Evolutionary conservation across 2,797 vertebrate species (phyloP), one percentile per base, ranked within the genome.

Genomic region (Nasua narica): DNA sequence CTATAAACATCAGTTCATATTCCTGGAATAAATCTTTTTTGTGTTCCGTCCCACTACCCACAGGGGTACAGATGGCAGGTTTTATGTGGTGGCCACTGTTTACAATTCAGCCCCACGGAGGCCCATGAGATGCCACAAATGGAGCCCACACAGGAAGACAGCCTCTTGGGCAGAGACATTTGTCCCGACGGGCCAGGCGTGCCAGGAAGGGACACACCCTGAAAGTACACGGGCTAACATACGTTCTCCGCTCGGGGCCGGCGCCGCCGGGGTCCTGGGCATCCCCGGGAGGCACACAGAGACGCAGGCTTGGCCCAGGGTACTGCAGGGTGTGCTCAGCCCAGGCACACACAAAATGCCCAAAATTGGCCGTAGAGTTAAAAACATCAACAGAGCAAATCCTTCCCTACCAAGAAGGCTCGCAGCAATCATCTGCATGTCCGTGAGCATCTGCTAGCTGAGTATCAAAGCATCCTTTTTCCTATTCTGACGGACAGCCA

Each of bases 1-100:
- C 97, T 96, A 95, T 98, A 98, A 98, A 98, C 97, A 98, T 95
- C 96, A 98, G 93, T 98, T 98, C 97, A 87, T 97, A 97, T 98
- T 98, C 96, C 98, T 98, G 97, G 98, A 98, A 98, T 97, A 97
- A 97, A 96, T 97, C 96, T 93, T 97, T 96, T 97, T 94, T 98
- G 96, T 98, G 95, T 97, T 94, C 95, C 97, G 92, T 98, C 86
- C 74, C 91, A 60, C 92, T 97, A 96, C 96, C 98, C 98, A 98
- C 97, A 97, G 97, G 98, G 97, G 88, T 89, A 96, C 97, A 98
- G 97, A 97, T 97, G 98, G 97, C 95, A 97, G 97, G 95, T 97
- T 97, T 98, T 95, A 98, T 98, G 97, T 98, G 98, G 98, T 7
- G 86, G 88, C 95, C 95, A 95, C 94, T 98, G 96, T 98, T 97